Conservation (phyloP, 1,140 invertebrate species). For the Pectinophora gossypiella region DNA sequence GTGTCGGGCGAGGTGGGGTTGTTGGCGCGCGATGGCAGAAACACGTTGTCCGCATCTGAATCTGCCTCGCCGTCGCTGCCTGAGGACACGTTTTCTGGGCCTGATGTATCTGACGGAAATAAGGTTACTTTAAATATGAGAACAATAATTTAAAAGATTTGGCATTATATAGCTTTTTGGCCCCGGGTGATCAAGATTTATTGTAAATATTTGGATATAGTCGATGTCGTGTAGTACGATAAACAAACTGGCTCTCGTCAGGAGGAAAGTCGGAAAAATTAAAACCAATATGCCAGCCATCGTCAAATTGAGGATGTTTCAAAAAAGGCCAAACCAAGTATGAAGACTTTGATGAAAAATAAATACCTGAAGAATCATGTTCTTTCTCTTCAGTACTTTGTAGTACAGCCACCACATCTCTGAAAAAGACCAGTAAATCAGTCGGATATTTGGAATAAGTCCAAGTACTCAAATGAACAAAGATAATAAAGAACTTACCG, state of each 20-base stretch:
- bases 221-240: no score
- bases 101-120: constrained; percentile 59
- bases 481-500: constrained; percentile 59
- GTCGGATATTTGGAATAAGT: neutral
- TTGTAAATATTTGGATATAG: no score
- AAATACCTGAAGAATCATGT: constrained; percentile 67
- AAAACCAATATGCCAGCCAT: no score
- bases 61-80: constrained; percentile 69
- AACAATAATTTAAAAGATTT: neutral
- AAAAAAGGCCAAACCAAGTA: no score
- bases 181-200: no score
- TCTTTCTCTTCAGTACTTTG: constrained; percentile 67
- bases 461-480: neutral
- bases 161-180: no score
- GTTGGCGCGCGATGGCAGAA: constrained; percentile 58
- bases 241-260: no score
- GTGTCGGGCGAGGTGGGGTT: constrained; percentile 35
- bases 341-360: neutral
- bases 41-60: constrained; percentile 71
- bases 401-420: constrained; percentile 70
- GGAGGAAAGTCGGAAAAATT: no score
- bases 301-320: no score
- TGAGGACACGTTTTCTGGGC: constrained; percentile 66
- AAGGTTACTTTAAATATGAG: neutral
- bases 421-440: constrained; percentile 47